phyloP scores from a whole-genome alignment of 2,888 invertebrate species.

The Drosophila cyrtoloma region DNA sequence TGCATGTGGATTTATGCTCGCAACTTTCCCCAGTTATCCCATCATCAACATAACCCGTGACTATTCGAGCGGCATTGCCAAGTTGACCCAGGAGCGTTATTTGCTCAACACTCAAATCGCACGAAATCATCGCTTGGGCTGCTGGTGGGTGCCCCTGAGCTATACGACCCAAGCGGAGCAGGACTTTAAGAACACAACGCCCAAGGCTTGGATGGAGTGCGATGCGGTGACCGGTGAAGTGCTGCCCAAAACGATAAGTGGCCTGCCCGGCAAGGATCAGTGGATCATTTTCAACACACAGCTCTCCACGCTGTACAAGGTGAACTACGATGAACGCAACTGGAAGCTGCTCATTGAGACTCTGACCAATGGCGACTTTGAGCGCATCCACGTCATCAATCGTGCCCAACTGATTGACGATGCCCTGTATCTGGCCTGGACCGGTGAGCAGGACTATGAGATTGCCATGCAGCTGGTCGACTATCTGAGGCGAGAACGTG shows the following conservation, averaged over 20 bases:
- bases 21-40: conserved; percentile 87
- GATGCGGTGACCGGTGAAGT: conserved; percentile 52
- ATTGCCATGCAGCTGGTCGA: conserved; percentile 87
- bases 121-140: conserved; percentile 71
- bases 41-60: conserved; percentile 89
- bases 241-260: conserved; percentile 72
- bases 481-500: conserved; percentile 86
- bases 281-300: conserved; percentile 92
- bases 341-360: conserved; percentile 89
- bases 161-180: conserved; percentile 86
- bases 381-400: conserved; percentile 88
- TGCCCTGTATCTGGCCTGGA: conserved; percentile 89
- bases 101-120: conserved; percentile 79
- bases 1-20: not conserved
- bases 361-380: conserved; percentile 86
- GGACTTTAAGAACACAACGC: conserved; percentile 86
- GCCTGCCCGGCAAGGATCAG: conserved; percentile 86
- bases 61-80: conserved; percentile 86
- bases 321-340: conserved; percentile 91
- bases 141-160: conserved; percentile 89
- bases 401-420: conserved; percentile 94
- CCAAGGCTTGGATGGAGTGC: conserved; percentile 87
- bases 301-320: conserved; percentile 90
- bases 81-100: conserved; percentile 87
- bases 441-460: conserved; percentile 88